These are phyloP conservation scores for Trisateles emortualis DNA, from an alignment of 2,888 invertebrate genomes.

Conservation along the genomic window DNA sequence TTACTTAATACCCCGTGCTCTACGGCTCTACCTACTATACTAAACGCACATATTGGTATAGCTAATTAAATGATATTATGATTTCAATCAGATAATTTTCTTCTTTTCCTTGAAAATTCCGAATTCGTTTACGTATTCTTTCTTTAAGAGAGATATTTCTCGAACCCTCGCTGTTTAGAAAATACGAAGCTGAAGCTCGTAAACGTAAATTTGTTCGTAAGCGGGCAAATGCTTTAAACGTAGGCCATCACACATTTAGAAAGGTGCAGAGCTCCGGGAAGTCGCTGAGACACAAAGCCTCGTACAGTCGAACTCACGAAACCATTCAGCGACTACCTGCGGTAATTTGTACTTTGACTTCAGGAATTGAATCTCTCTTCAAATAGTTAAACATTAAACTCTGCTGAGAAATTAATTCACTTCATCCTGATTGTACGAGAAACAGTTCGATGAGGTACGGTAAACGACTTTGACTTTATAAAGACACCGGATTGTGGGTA, in stretches of 20 bases:
- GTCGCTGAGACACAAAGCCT: constrained; percentile 58
- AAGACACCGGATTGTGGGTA: constrained; percentile 28
- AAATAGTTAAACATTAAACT: constrained; percentile 54
- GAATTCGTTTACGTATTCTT: constrained; percentile 35
- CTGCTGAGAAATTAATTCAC: constrained; percentile 59
- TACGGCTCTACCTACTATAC: constrained; percentile 31
- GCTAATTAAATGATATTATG: constrained; percentile 31
- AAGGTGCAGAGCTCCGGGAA: constrained; percentile 50
- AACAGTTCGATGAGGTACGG: constrained; percentile 44
- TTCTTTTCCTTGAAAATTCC: constrained; percentile 10
- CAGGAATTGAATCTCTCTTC: constrained; percentile 58
- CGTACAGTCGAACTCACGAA: constrained; percentile 39
- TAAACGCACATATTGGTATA: constrained; percentile 30
- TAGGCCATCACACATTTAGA: constrained; percentile 64
- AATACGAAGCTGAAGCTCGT: constrained; percentile 60
- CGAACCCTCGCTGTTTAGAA: constrained; percentile 58
- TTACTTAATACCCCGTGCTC: constrained; percentile 58
- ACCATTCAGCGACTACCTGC: constrained; percentile 55
- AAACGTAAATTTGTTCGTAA: constrained; percentile 69
- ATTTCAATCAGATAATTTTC: constrained; percentile 26
- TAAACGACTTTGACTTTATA: constrained; percentile 38
- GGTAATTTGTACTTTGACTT: constrained; percentile 65
- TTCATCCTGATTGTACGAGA: constrained; percentile 47
- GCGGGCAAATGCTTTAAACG: constrained; percentile 59
- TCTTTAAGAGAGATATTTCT: constrained; percentile 56